phyloP scores from a whole-genome alignment of 2,113 vertebrate genomes.

The Malurus melanocephalus region DNA sequence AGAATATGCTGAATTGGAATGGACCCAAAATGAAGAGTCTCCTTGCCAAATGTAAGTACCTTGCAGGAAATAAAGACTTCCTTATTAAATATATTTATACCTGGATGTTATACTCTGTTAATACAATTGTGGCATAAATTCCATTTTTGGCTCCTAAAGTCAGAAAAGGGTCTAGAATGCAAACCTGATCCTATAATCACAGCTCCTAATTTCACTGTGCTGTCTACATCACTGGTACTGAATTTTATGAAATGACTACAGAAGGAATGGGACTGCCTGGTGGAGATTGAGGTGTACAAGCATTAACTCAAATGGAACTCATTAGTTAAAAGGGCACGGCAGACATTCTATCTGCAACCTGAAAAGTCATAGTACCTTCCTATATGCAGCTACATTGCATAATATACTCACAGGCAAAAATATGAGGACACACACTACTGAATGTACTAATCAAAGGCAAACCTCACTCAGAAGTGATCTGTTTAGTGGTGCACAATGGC shows the following conservation, averaged over 20 bases:
- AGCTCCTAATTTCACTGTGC: not conserved
- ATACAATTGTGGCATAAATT: not conserved
- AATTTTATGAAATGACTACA: slow-evolving; percentile 4
- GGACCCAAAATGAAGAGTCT: not conserved
- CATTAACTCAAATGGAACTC: slow-evolving; percentile 44
- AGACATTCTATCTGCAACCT: not conserved
- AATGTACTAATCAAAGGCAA: not conserved
- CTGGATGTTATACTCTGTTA: not conserved
- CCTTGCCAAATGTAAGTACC: not conserved
- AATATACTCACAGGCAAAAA: not conserved
- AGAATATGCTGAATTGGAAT: not conserved
- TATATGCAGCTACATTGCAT: not conserved
- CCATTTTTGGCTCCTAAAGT: not conserved
- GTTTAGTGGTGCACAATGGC: slow-evolving; percentile 42
- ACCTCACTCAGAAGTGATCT: slow-evolving; percentile 27
- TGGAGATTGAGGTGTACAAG: not conserved
- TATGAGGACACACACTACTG: not conserved
- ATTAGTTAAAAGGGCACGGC: slow-evolving; percentile 12
- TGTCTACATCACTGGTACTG: slow-evolving; percentile 1
- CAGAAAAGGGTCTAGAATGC: not conserved
- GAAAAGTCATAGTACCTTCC: not conserved
- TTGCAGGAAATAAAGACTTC: slow-evolving; percentile 1
- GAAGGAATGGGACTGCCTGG: slow-evolving; percentile 21
- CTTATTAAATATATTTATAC: not conserved
- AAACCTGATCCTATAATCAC: not conserved